A percentile compares a stretch with the other conserved stretches of the same genome.
These are phyloP conservation scores for Hippopotamyrus pictus DNA, from an alignment of 2,797 vertebrate genomes.

Conservation along the genomic window DNA sequence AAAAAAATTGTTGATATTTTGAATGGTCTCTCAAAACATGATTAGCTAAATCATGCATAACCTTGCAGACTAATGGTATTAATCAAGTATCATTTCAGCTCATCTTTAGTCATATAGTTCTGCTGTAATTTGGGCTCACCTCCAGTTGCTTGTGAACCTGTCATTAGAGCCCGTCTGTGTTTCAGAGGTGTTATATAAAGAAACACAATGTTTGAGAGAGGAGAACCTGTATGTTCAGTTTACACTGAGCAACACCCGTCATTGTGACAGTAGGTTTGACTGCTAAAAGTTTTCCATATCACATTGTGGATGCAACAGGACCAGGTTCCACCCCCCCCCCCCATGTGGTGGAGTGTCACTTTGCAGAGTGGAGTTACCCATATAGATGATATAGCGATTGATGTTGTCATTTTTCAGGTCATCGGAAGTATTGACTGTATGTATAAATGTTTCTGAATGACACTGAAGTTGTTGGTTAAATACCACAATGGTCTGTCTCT, in stretches of 20 bases:
- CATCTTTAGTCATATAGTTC: not conserved
- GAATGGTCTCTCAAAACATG: not conserved
- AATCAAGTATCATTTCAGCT: not conserved
- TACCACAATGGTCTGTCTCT: not conserved
- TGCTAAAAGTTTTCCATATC: not conserved
- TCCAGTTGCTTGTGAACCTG: not conserved
- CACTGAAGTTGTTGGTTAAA: conserved; percentile 3
- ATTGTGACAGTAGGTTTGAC: not conserved
- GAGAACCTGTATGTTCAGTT: not conserved
- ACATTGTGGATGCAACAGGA: not conserved
- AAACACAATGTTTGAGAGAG: not conserved
- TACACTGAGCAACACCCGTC: not conserved
- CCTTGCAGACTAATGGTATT: not conserved
- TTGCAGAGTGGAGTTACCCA: not conserved
- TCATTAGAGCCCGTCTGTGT: not conserved
- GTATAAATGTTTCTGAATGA: not conserved
- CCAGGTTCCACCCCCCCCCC: not conserved
- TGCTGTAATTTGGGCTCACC: not conserved
- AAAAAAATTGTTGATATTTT: not conserved
- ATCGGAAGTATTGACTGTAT: not conserved
- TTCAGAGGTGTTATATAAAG: not conserved
- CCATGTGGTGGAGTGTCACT: not conserved
- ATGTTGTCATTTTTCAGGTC: not conserved
- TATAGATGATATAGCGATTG: not conserved
- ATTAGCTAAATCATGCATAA: not conserved